phyloP scores from a whole-genome alignment of 2,113 vertebrate species.

The Blennius ocellaris region DNA sequence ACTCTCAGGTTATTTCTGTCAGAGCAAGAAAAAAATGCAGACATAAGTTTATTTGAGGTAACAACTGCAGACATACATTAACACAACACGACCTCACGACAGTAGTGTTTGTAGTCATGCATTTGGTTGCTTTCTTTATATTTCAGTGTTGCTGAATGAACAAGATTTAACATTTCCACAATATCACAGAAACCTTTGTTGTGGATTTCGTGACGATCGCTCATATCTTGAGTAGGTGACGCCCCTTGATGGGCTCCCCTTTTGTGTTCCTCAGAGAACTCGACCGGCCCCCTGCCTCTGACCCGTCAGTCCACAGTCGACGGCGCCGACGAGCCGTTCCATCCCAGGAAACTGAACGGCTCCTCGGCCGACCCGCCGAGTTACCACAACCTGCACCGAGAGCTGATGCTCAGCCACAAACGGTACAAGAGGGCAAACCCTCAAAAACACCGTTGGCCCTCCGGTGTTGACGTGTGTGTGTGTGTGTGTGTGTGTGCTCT shows the following conservation, averaged over 20 bases:
- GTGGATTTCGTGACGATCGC: too few species aligned
- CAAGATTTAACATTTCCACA: neutral
- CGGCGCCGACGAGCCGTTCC: constrained; percentile 53
- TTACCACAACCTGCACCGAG: constrained; percentile 82
- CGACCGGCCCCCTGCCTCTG: neutral
- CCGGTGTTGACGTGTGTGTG: constrained; percentile 3
- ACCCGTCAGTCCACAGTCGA: constrained; percentile 44
- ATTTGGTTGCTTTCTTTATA: neutral
- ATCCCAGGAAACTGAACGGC: constrained; percentile 78
- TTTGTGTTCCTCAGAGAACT: constrained; percentile 59
- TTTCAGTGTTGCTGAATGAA: neutral
- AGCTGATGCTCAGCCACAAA: constrained; percentile 86
- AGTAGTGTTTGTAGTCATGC: too few species aligned
- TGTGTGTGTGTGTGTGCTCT: constrained; percentile 29
- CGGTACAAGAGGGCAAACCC: constrained; percentile 62
- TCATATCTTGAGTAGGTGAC: neutral
- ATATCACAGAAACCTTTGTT: neutral
- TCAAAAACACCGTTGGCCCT: neutral
- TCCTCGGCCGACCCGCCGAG: constrained; percentile 67
- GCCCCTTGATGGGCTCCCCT: neutral
- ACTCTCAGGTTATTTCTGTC: too few species aligned
- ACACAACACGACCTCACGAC: too few species aligned
- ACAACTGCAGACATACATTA: too few species aligned
- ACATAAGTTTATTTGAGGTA: too few species aligned
- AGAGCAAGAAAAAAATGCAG: too few species aligned